Evolutionary conservation across 2,888 invertebrate species (phyloP), one percentile per base, ranked within the genome.

Genomic region (Ochropacha duplaris): DNA sequence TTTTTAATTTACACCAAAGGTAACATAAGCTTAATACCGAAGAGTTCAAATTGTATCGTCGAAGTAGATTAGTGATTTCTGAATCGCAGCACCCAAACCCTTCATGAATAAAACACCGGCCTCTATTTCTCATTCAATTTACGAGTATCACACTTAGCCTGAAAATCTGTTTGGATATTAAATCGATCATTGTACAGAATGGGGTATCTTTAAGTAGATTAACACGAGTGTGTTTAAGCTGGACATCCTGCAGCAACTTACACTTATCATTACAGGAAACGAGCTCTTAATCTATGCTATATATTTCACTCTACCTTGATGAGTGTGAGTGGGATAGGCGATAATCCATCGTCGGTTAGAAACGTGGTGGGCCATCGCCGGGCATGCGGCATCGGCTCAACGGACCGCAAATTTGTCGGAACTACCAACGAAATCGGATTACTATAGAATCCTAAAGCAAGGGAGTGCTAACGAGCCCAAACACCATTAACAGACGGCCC

Each of bases 371-470:
- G 68, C 76, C 74, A 71, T 72, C 69, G 69, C 68, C 66, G 67
- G 71, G 71, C 69, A 65, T 69, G 76, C 74, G 78, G 79, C 72
- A 76, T 71, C 73, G 80, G 83, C 74, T 83, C 83, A 83, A 79
- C 84, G 78, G 83, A 86, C 90, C 88, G 88, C 88, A 90, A 91
- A 91, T 90, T 90, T 87, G 87, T 87, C 84, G 87, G 85, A 86
- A 87, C 85, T 86, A 84, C 79, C 85, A 84, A 83, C 86, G 88
- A 85, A 89, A 89, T 88, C 87, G 83, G 88, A 90, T 91, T 89
- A 90, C 86, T 79, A 76, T 72, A 72, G 78, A 83, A 77, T 81
- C 79, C 71, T 79, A 76, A n/a, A 77, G 80, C 77, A 75, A 79
- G 80, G 80, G 83, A 82, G 78, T 77, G 83, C 84, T 88, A 89